A percentile compares a stretch with the other conserved stretches of the same genome.
Evolutionary conservation across 1,140 invertebrate species (phyloP).

Genomic region (Orussus abietinus): DNA sequence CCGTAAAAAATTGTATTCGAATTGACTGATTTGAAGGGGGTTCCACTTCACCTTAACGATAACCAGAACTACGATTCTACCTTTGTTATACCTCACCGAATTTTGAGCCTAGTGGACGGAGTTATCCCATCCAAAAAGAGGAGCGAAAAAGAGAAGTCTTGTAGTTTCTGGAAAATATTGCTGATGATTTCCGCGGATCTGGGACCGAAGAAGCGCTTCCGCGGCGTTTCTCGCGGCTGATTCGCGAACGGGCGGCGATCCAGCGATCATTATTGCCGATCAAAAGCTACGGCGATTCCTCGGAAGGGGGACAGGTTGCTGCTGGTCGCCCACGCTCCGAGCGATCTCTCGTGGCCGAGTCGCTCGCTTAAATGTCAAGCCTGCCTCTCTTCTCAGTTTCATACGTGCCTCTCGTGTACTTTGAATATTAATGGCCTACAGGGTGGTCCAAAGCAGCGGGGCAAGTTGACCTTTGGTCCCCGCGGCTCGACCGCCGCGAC

Average conservation of each 20-base stretch:
- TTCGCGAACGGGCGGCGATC: background rate
- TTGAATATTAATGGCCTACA: slow-evolving; percentile 37
- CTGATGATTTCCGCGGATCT: too few species aligned
- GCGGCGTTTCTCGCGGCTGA: background rate
- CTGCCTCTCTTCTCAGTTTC: slow-evolving; percentile 33
- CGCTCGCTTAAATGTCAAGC: slow-evolving; percentile 35
- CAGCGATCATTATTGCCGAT: background rate
- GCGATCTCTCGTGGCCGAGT: slow-evolving; percentile 20
- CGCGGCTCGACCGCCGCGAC: too few species aligned
- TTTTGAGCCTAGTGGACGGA: too few species aligned
- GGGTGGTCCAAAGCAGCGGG: slow-evolving; percentile 30
- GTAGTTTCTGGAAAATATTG: too few species aligned
- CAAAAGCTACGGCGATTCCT: slow-evolving; percentile 8
- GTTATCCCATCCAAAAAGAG: too few species aligned
- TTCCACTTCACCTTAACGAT: too few species aligned
- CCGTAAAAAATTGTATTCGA: too few species aligned
- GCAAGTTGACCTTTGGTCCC: slow-evolving; percentile 14
- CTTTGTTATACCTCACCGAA: too few species aligned
- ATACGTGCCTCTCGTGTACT: slow-evolving; percentile 33
- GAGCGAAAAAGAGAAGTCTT: too few species aligned
- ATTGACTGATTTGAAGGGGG: too few species aligned
- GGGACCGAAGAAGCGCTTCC: too few species aligned
- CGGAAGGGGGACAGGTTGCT: slow-evolving; percentile 30
- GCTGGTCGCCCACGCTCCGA: slow-evolving; percentile 31
- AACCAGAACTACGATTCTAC: too few species aligned